Evolutionary conservation across 2,797 vertebrate species (phyloP).

Genomic region (Dromococcyx pavoninus): DNA sequence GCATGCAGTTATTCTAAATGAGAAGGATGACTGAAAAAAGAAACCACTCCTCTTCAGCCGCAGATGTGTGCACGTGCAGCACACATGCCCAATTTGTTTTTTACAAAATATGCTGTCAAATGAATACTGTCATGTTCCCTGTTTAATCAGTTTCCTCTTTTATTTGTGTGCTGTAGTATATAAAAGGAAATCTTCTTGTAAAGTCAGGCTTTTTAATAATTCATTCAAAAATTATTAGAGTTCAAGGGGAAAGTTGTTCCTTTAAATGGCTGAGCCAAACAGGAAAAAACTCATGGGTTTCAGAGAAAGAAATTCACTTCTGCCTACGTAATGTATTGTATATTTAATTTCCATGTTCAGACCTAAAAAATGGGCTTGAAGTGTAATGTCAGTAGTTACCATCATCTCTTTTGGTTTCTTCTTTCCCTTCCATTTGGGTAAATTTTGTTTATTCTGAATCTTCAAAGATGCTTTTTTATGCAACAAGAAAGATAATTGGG

Average conservation of each 20-base stretch:
- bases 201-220: conserved; percentile 65
- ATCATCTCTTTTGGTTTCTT: not conserved
- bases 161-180: conserved; percentile 33
- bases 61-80: conserved; percentile 18
- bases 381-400: not conserved
- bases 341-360: not conserved
- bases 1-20: not conserved
- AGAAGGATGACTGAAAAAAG: not conserved
- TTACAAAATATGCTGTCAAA: conserved; percentile 49
- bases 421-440: not conserved
- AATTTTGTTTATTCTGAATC: conserved; percentile 21
- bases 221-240: conserved; percentile 61
- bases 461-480: not conserved
- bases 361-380: not conserved
- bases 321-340: not conserved
- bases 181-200: conserved; percentile 59
- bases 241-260: conserved; percentile 51
- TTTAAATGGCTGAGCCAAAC: conserved; percentile 44
- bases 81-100: conserved; percentile 56
- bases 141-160: conserved; percentile 62
- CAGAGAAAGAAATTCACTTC: conserved; percentile 1
- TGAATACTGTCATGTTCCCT: conserved; percentile 46
- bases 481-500: not conserved
- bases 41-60: not conserved
- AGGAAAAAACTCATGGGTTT: not conserved